These are phyloP conservation scores for Rhagonycha fulva DNA, from an alignment of 2,888 invertebrate genomes.

Conservation along the genomic window DNA sequence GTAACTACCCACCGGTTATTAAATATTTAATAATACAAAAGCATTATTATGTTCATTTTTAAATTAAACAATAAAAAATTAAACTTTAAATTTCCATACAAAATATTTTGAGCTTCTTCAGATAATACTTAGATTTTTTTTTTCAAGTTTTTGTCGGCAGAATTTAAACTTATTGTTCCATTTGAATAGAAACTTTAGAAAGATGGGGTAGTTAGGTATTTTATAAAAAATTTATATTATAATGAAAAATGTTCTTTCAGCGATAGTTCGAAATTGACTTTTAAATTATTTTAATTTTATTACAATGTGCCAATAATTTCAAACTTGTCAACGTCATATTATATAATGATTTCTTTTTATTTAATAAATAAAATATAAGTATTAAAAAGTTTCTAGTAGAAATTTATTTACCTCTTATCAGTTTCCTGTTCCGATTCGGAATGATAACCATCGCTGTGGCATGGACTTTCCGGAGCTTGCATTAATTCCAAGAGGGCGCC, in stretches of 20 bases:
- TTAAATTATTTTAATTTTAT: not conserved
- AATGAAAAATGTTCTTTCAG: not conserved
- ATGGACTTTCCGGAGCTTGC: slow-evolving; percentile 58
- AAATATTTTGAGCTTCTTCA: not conserved
- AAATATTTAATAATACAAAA: not conserved
- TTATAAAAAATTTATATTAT: not conserved
- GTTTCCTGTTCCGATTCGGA: slow-evolving; percentile 71
- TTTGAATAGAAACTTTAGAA: not conserved
- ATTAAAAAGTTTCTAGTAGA: not conserved
- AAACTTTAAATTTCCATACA: not conserved
- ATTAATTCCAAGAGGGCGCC: slow-evolving; percentile 78
- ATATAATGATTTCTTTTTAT: not conserved
- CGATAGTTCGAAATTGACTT: not conserved
- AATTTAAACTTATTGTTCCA: not conserved
- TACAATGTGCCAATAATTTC: not conserved
- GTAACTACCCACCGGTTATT: no score
- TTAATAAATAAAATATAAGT: not conserved
- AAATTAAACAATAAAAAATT: not conserved
- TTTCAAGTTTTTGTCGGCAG: not conserved
- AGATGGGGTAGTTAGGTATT: not conserved
- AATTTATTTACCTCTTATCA: slow-evolving; percentile 45
- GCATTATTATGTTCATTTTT: not conserved
- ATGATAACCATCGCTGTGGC: slow-evolving; percentile 82
- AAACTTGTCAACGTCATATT: no score
- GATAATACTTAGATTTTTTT: not conserved